Percentiles rank a stretch among this genome's conserved stretches.
Conservation (phyloP, 2,888 invertebrate genomes). For the Pheosia tremula region DNA sequence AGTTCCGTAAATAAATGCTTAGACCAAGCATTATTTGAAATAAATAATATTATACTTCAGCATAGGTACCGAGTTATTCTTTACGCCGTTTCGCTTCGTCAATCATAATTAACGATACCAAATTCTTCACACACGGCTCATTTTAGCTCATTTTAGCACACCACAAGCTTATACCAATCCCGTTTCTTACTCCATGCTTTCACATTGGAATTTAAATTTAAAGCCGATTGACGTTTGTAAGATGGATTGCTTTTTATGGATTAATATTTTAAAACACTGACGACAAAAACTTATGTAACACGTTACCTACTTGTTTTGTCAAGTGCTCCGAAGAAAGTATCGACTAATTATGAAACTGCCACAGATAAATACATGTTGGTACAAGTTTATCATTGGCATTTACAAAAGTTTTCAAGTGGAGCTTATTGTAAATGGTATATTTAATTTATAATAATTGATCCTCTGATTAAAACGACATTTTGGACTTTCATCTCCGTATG, state of each 20-base stretch:
- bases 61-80: background rate
- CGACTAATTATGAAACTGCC: slow-evolving; percentile 18
- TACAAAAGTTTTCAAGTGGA: background rate
- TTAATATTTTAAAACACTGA: slow-evolving; percentile 30
- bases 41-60: background rate
- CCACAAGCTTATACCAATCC: slow-evolving; percentile 23
- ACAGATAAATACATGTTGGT: background rate
- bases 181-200: slow-evolving; percentile 37
- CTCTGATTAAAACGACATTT: background rate
- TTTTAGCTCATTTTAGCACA: slow-evolving; percentile 3
- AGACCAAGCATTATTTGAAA: background rate
- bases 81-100: slow-evolving; percentile 4
- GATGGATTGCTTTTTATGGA: slow-evolving; percentile 28
- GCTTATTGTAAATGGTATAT: background rate
- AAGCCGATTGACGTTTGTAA: slow-evolving; percentile 37
- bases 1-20: background rate
- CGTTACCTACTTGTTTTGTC: slow-evolving; percentile 18
- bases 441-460: background rate
- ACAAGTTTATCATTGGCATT: slow-evolving; percentile 1
- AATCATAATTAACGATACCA: slow-evolving; percentile 5
- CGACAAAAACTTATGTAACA: slow-evolving; percentile 22
- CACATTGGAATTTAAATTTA: slow-evolving; percentile 37
- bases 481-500: too few species aligned
- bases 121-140: background rate
- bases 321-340: slow-evolving; percentile 11